Percentiles rank a stretch among this genome's conserved stretches.
These are phyloP conservation scores for Halcyon leucocephala DNA, from an alignment of 2,797 vertebrate species.

Conservation along the genomic window DNA sequence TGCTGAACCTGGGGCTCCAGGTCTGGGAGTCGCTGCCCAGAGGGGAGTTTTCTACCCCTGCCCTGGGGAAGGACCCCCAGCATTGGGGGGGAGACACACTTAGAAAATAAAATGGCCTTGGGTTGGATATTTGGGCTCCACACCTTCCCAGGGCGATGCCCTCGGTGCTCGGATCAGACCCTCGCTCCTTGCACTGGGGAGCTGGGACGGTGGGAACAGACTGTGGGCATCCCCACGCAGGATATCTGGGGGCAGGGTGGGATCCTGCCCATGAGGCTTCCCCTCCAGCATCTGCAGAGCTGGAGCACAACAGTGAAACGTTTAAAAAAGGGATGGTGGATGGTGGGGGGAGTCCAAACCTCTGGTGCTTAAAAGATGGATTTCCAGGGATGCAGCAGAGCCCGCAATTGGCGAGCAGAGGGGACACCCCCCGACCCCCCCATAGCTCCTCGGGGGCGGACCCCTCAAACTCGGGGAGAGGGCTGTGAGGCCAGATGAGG, in stretches of 20 bases:
- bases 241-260: neutral
- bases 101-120: neutral
- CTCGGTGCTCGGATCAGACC: neutral
- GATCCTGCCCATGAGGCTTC: neutral
- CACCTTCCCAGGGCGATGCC: rapidly evolving
- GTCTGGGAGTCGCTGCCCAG: neutral
- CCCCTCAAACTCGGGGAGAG: too few species aligned
- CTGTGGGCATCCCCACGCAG: neutral
- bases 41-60: neutral
- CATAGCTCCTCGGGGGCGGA: too few species aligned
- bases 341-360: neutral
- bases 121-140: neutral
- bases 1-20: neutral
- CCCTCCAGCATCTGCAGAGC: too few species aligned
- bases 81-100: too few species aligned
- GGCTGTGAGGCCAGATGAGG: too few species aligned
- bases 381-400: neutral
- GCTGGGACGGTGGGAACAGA: neutral
- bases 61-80: neutral
- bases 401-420: neutral
- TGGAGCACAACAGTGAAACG: neutral
- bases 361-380: neutral
- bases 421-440: too few species aligned
- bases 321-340: neutral
- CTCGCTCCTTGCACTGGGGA: neutral